phyloP scores from a whole-genome alignment of 2,888 invertebrate species.

The Callinectes sapidus region DNA sequence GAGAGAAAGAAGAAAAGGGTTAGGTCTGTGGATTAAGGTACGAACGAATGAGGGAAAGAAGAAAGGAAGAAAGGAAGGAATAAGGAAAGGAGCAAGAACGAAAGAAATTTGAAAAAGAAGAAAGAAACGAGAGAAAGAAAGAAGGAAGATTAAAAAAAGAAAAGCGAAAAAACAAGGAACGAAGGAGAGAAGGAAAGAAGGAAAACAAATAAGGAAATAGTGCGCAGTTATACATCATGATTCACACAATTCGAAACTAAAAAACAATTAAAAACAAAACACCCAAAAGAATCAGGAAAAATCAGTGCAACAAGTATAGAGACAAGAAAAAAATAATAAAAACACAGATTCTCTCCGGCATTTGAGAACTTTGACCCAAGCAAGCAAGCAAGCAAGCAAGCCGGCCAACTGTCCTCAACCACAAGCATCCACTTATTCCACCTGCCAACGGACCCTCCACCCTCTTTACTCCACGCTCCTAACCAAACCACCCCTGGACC shows the following conservation, averaged over 20 bases:
- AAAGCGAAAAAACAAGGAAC: too few species aligned
- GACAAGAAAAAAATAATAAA: not conserved
- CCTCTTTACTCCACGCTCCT: not conserved
- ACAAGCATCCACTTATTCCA: not conserved
- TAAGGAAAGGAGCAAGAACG: too few species aligned
- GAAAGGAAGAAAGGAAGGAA: too few species aligned
- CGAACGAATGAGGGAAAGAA: not conserved
- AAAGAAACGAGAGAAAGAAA: too few species aligned
- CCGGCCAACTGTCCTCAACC: not conserved
- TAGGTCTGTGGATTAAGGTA: too few species aligned
- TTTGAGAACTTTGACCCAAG: not conserved
- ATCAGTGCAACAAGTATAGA: not conserved
- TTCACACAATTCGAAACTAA: not conserved
- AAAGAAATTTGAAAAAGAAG: not conserved
- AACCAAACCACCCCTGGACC: not conserved
- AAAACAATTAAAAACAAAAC: not conserved
- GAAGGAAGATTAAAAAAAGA: too few species aligned
- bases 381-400: not conserved
- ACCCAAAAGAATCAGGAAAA: not conserved
- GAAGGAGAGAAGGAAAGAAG: too few species aligned
- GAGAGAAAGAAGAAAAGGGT: too few species aligned
- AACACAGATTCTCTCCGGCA: not conserved
- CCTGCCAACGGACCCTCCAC: not conserved
- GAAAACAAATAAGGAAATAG: not conserved
- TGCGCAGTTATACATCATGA: not conserved